These are phyloP conservation scores for Himalopsyche phryganea DNA, from an alignment of 1,140 invertebrate species.

Conservation along the genomic window DNA sequence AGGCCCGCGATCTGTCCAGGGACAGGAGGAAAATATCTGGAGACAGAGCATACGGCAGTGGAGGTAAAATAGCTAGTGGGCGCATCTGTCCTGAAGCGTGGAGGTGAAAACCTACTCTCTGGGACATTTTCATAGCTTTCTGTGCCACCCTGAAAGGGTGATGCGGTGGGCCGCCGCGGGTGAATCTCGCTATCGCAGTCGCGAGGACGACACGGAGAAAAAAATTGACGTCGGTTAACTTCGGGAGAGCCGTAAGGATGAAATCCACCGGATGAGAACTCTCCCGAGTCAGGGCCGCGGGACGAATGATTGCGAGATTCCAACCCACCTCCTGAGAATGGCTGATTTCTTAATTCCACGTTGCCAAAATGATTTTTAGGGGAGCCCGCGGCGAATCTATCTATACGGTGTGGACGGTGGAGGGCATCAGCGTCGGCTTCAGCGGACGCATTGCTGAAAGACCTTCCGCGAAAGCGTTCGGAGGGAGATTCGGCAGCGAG, in stretches of 20 bases:
- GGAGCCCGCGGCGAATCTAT: constrained; percentile 17
- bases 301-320: constrained; percentile 9
- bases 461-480: constrained; percentile 5
- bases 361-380: constrained; percentile 29
- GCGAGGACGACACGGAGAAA: constrained; percentile 18
- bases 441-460: constrained; percentile 26
- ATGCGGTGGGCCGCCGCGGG: constrained; percentile 6
- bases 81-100: constrained; percentile 23
- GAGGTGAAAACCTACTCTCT: constrained; percentile 14
- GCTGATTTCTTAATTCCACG: constrained; percentile 29
- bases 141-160: constrained; percentile 8
- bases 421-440: constrained; percentile 4
- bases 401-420: constrained; percentile 6
- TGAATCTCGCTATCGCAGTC: constrained; percentile 13
- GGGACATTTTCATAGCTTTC: constrained; percentile 19
- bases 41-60: constrained; percentile 28
- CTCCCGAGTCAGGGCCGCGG: constrained; percentile 11
- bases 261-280: constrained; percentile 12
- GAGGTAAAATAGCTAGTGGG: constrained; percentile 32
- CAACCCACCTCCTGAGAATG: constrained; percentile 23
- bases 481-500: no score
- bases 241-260: constrained; percentile 23
- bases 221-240: constrained; percentile 26
- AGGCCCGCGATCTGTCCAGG: constrained; percentile 30
- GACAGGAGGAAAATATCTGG: constrained; percentile 20